These are phyloP conservation scores for Selene dorsalis DNA, from an alignment of 2,797 vertebrate genomes.

Conservation along the genomic window DNA sequence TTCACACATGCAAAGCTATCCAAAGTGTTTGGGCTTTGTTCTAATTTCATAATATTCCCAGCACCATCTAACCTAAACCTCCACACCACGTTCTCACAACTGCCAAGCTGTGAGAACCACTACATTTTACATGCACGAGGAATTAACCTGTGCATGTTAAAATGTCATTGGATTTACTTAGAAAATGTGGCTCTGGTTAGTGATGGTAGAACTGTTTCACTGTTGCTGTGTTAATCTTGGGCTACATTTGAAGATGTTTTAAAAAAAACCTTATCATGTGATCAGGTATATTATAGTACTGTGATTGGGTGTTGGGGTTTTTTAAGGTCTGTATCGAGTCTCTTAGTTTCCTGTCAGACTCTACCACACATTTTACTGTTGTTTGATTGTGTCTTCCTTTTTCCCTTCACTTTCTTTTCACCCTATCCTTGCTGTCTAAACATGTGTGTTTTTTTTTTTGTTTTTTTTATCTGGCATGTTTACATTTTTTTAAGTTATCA, in stretches of 20 bases:
- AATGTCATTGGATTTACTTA: conserved; percentile 26
- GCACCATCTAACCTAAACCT: conserved; percentile 43
- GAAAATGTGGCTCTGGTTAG: conserved; percentile 10
- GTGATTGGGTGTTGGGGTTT: not conserved
- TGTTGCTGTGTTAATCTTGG: not conserved
- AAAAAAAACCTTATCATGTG: not conserved
- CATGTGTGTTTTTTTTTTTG: not conserved
- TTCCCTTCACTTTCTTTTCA: conserved; percentile 42
- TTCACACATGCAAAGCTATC: conserved; percentile 49
- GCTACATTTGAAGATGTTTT: not conserved
- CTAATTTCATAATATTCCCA: conserved; percentile 59
- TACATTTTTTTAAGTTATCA: not conserved
- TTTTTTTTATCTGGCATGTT: not conserved
- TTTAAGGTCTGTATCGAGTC: not conserved
- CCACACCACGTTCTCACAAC: conserved; percentile 29
- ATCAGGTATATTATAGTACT: not conserved
- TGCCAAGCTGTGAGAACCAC: conserved; percentile 21
- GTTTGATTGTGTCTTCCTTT: conserved; percentile 44
- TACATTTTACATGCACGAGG: conserved; percentile 42
- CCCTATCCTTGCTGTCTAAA: conserved; percentile 29
- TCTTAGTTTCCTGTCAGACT: not conserved
- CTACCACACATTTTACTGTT: conserved; percentile 18
- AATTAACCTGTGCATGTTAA: conserved; percentile 45
- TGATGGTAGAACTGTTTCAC: not conserved
- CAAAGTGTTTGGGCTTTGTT: conserved; percentile 53